These are phyloP conservation scores for Enteromius argenteus DNA, from an alignment of 2,797 vertebrate genomes.

Conservation along the genomic window DNA sequence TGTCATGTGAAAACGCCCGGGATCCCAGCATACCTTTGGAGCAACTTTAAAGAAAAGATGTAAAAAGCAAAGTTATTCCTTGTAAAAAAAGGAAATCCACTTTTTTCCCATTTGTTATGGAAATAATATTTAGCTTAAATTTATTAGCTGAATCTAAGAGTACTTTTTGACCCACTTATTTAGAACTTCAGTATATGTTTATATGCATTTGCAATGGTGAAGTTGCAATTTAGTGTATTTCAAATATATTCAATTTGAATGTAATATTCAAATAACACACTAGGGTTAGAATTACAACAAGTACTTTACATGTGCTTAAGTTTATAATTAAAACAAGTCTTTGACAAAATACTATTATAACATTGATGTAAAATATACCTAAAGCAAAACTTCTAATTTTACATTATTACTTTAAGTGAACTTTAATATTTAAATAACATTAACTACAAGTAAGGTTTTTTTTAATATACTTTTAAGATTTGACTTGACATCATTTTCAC, in stretches of 20 bases:
- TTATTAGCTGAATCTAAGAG: neutral
- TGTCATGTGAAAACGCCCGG: conserved; percentile 92
- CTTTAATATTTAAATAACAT: neutral
- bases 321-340: neutral
- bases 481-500: neutral
- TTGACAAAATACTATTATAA: neutral
- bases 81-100: neutral
- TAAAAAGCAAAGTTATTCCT: neutral
- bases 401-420: neutral
- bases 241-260: neutral
- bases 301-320: neutral
- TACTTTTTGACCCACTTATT: neutral
- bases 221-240: neutral
- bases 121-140: neutral
- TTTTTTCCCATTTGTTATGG: neutral
- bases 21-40: conserved; percentile 81
- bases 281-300: neutral
- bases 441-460: neutral
- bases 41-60: conserved; percentile 71
- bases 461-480: conserved; percentile 1
- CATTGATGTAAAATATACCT: neutral
- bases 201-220: neutral
- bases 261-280: neutral
- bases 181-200: neutral
- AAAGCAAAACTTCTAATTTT: neutral